Conservation (phyloP, 2,888 invertebrate species). For the Macroteleia sp. region DNA sequence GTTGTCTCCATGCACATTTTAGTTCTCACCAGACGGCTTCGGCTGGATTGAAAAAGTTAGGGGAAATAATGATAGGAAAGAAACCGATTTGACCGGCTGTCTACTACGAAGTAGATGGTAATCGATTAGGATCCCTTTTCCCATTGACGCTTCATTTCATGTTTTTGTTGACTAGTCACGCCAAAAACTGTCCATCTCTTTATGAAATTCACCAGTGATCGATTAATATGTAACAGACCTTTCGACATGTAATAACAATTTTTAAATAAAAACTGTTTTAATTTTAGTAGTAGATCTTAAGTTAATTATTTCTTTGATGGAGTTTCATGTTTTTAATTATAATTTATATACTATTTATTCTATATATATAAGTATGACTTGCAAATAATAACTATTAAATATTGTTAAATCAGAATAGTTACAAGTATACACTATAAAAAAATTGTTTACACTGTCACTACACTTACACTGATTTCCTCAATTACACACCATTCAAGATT, state of each 20-base stretch:
- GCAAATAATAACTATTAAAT: no score
- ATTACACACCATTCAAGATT: no score
- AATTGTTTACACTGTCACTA: no score
- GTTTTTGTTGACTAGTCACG: slow-evolving; percentile 25
- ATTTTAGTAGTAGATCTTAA: no score
- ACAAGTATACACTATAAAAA: no score
- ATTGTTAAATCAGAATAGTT: no score
- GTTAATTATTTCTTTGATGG: no score
- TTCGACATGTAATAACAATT: slow-evolving; percentile 3
- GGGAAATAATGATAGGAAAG: slow-evolving; percentile 44
- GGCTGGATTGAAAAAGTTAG: slow-evolving; percentile 38
- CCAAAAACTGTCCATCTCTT: slow-evolving; percentile 19
- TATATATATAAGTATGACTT: no score
- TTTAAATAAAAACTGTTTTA: not conserved
- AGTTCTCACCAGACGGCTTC: slow-evolving; percentile 22
- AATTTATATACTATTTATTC: no score
- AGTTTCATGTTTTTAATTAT: no score
- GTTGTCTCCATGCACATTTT: slow-evolving; percentile 19
- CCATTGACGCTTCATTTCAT: slow-evolving; percentile 28
- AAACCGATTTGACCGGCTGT: slow-evolving; percentile 36
- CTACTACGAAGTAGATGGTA: slow-evolving; percentile 31
- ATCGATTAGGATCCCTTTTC: slow-evolving; percentile 45
- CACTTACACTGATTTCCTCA: no score
- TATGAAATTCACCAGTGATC: slow-evolving; percentile 45
- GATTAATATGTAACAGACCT: slow-evolving; percentile 8